Base-by-base conservation (phyloP, 2,888 invertebrate genomes). In the Zele albiditarsus region DNA sequence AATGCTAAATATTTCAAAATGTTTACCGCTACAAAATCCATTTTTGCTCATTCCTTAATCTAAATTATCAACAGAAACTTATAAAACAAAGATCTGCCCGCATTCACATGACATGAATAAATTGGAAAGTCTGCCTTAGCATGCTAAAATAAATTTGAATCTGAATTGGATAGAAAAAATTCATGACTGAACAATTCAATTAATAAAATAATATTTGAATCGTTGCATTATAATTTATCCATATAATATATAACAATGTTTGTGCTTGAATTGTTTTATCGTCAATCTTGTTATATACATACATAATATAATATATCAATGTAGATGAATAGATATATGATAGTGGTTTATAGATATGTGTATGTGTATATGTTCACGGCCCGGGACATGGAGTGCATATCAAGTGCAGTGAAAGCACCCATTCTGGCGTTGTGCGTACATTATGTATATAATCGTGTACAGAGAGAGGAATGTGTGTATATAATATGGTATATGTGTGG, bases 361-460 rank as follows among this genome's bases (percentile, higher is more conserved):
- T 66, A 79, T 74, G 63, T 31, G 62, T 75, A 72, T 66, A 31
- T 62, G 31, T 58, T 70, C 71, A 74, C 74, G 74, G 78, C 70
- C 73, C 69, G 84, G 86, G 87, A 86, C 87, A 85, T 88, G 85
- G 84, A 88, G 88, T 86, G 87, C 86, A 86, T 87, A 86, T 88
- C 86, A 87, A 88, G 87, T 88, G 86, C 87, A 87, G 83, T 82
- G 85, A 84, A 87, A 86, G 84, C 86, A 85, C 85, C 33, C 42
- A 63, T 62, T 69, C 27, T 71, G 76, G 76, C 76, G 71, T 77
- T 75, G 68, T 69, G 77, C 75, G 79, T 72, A 58, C 63, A 74
- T 79, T 68, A 75, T 76, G 74, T 63, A 73, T 66, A 53, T 53
- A 75, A 58, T 67, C 71, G 67, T 73, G 71, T 77, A 65, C 62